Conservation (phyloP, 2,888 invertebrate species). For the Lochmaea crataegi region DNA sequence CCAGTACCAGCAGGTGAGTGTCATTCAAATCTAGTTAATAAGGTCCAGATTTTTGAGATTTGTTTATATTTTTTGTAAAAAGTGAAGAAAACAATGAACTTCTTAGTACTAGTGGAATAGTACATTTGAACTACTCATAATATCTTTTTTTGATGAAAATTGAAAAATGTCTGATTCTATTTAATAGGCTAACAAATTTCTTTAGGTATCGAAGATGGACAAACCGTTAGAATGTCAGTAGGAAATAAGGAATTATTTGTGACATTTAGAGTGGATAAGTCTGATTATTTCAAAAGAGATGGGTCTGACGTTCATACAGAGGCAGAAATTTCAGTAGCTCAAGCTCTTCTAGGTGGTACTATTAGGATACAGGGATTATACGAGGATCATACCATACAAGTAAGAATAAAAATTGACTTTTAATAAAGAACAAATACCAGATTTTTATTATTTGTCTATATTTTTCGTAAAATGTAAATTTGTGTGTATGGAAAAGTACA, state of each 20-base stretch:
- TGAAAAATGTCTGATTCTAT: too few species aligned
- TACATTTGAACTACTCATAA: too few species aligned
- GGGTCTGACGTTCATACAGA: conserved; percentile 98
- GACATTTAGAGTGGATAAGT: conserved; percentile 91
- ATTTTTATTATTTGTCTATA: too few species aligned
- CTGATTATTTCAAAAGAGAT: conserved; percentile 90
- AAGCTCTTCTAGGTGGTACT: conserved; percentile 94
- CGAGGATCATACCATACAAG: conserved; percentile 92
- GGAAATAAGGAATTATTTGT: conserved; percentile 93
- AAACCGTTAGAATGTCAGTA: conserved; percentile 94
- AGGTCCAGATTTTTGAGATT: too few species aligned
- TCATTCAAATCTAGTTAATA: too few species aligned
- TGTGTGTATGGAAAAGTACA: too few species aligned
- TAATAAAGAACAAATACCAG: background rate
- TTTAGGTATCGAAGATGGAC: conserved; percentile 91
- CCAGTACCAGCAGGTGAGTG: conserved; percentile 86
- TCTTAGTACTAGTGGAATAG: too few species aligned
- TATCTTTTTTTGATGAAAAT: too few species aligned
- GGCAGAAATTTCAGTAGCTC: conserved; percentile 87
- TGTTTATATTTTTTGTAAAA: too few species aligned
- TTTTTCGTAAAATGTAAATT: too few species aligned
- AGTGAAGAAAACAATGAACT: too few species aligned
- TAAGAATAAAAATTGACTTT: conserved; percentile 59
- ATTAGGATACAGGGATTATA: conserved; percentile 94
- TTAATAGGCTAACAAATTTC: conserved; percentile 1